Conservation (phyloP, 1,140 invertebrate species). For the Drosophila grimshawi region DNA sequence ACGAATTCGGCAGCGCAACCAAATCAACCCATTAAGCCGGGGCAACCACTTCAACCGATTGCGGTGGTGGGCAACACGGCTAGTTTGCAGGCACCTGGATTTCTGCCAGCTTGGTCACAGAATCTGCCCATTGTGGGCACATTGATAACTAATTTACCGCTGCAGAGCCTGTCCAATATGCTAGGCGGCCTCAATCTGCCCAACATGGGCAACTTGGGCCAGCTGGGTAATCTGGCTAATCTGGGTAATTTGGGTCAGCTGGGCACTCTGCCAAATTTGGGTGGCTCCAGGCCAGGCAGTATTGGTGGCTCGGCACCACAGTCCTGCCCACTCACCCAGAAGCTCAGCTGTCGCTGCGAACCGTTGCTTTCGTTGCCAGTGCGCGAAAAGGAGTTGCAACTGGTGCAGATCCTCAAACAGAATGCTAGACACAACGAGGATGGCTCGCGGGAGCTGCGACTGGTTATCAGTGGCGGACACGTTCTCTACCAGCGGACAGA, state of each 20-base stretch:
- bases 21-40: constrained; percentile 7
- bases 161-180: constrained; percentile 45
- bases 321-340: constrained; percentile 60
- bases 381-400: constrained; percentile 24
- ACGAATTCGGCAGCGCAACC: constrained; percentile 24
- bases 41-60: constrained; percentile 46
- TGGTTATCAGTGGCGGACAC: constrained; percentile 62
- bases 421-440: constrained; percentile 59
- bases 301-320: neutral
- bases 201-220: constrained; percentile 55
- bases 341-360: constrained; percentile 71
- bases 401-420: constrained; percentile 61
- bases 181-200: constrained; percentile 55
- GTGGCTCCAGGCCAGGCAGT: constrained; percentile 10
- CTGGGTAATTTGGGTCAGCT: constrained; percentile 12
- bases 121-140: constrained; percentile 69
- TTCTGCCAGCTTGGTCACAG: constrained; percentile 56
- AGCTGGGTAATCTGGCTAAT: constrained; percentile 31
- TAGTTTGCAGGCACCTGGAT: constrained; percentile 41
- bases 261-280: constrained; percentile 15
- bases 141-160: constrained; percentile 52
- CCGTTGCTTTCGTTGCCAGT: constrained; percentile 46
- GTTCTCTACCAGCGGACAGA: constrained; percentile 60
- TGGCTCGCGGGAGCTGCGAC: constrained; percentile 61
- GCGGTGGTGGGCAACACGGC: constrained; percentile 45